A percentile compares a stretch with the other conserved stretches of the same genome.
These are phyloP conservation scores for Tadarida brasiliensis DNA, from an alignment of 2,797 vertebrate genomes.

Conservation along the genomic window DNA sequence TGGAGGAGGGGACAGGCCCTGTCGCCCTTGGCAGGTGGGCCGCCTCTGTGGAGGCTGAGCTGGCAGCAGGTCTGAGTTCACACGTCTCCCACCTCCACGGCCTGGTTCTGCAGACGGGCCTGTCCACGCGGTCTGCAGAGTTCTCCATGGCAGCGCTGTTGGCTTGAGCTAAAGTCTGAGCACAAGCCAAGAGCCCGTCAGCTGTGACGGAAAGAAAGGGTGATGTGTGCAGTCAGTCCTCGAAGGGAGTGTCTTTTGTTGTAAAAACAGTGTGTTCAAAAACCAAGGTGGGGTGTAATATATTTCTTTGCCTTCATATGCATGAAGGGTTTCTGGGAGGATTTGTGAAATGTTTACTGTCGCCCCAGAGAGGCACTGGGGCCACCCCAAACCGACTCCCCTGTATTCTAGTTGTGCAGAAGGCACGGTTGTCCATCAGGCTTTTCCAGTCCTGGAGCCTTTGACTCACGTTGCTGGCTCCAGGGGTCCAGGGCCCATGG, in stretches of 20 bases:
- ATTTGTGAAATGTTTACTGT: accelerated
- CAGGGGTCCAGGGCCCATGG: not conserved
- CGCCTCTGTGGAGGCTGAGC: not conserved
- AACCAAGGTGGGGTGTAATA: accelerated
- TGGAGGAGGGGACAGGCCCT: not conserved
- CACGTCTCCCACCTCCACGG: not conserved
- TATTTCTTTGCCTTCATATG: not conserved
- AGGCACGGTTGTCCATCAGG: accelerated
- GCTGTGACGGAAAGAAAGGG: no score
- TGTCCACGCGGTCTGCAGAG: no score
- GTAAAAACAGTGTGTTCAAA: not conserved
- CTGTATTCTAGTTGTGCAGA: accelerated
- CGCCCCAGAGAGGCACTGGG: not conserved
- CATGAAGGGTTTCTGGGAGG: not conserved
- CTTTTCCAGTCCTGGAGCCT: not conserved
- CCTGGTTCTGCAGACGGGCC: not conserved
- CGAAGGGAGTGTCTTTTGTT: not conserved
- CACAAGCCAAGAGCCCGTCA: no score
- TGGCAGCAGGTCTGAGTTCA: not conserved
- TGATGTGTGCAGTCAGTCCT: no score
- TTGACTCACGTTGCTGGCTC: accelerated
- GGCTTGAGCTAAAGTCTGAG: not conserved
- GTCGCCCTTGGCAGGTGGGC: not conserved
- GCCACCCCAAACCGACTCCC: not conserved
- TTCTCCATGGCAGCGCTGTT: no score